Evolutionary conservation across 2,113 vertebrate species (phyloP), one percentile per base, ranked within the genome.

Genomic region (Anser brachyrhynchus): DNA sequence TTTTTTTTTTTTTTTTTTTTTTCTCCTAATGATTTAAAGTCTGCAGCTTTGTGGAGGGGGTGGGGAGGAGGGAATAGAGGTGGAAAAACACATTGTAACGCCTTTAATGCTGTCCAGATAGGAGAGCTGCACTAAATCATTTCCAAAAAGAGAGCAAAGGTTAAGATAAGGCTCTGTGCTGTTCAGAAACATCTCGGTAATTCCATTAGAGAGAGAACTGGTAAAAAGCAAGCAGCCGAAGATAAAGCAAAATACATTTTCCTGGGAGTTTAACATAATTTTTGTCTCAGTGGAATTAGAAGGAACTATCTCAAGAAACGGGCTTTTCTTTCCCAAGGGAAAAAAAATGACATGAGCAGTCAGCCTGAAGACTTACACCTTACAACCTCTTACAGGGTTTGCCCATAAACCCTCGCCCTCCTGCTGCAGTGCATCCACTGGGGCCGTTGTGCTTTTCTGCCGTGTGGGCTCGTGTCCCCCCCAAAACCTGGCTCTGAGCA

Each of bases 81-180:
- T 19, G 8, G 65, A 46, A 86, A 94, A 76, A 55, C 57, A 92
- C 21, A 54, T 39, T 13, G 3, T 55, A 70, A 85, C 8, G 72
- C 44, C 44, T 94, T 95, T 96, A 90, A 94, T 92, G 96, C 91
- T 72, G 51, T 26, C 76, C 82, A 83, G 94, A 95, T 94, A 90
- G 93, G 73, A 84, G 67, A 83, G 52, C 43, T 54, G 66, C 77
- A 65, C 85, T 93, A 90, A 94, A 96, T 95, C n/a, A 85, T 80
- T 92, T 84, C 96, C 79, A 74, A 78, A 88, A 87, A 85, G 64
- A 66, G 82, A 93, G 75, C 82, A 96, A 84, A 88, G 92, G 95
- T 95, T 91, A 92, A 87, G 90, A 91, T 95, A 88, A 95, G 59
- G 71, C 51, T 61, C 69, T 19, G 10, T 82, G 81, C 66, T 88